Percentiles rank a stretch among this genome's conserved stretches.
Conservation (phyloP, 2,888 invertebrate genomes). For the Thysanoteuthis rhombus region DNA sequence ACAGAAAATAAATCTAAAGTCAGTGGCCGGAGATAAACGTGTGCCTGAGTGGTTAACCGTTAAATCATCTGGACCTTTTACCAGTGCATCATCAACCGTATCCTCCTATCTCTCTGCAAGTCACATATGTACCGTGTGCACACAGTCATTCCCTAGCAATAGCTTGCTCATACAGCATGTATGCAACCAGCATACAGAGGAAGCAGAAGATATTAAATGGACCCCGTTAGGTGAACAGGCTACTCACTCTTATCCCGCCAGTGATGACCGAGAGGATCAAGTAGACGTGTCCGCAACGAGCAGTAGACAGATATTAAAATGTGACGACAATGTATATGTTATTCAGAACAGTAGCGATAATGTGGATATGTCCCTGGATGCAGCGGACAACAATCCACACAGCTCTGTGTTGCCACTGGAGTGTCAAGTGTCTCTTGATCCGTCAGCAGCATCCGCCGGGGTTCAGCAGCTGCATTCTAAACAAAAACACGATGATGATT, state of each 20-base stretch:
- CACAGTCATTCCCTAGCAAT: background rate
- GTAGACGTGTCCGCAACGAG: background rate
- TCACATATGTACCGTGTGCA: background rate
- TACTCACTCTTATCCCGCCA: background rate
- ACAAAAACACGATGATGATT: background rate
- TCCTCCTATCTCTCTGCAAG: background rate
- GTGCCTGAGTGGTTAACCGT: background rate
- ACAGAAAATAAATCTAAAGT: background rate
- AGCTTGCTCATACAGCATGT: background rate
- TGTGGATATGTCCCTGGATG: background rate
- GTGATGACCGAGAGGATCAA: background rate
- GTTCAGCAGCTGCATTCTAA: background rate
- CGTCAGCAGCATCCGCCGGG: background rate
- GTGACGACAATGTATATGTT: background rate
- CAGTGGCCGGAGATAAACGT: background rate
- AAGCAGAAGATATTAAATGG: constrained; percentile 13
- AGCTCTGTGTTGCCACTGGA: background rate
- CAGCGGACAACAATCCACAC: background rate
- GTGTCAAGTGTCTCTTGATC: background rate
- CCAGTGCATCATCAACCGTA: background rate
- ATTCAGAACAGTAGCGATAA: background rate
- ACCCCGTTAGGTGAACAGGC: background rate
- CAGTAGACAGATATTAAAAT: background rate
- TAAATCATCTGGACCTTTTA: background rate
- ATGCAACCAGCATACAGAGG: background rate